phyloP scores from a whole-genome alignment of 2,888 invertebrate species.

The Dryadula phaetusa region DNA sequence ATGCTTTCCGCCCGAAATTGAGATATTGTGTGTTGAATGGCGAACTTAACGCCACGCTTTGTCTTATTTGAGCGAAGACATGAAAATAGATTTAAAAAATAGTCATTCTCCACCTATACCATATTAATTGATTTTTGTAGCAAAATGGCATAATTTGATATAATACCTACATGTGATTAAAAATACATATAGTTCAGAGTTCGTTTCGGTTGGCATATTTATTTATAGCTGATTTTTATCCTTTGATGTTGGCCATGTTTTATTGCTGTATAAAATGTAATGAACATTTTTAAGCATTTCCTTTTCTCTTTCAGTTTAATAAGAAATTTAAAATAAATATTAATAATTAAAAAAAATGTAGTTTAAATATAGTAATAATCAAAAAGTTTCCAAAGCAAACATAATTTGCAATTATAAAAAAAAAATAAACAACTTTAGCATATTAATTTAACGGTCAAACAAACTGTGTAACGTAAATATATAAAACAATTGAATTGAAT shows the following conservation, averaged over 20 bases:
- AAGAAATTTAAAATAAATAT: neutral
- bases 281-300: neutral
- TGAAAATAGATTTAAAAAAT: too few relatives aligned
- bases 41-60: too few relatives aligned
- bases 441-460: neutral
- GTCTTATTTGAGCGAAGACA: too few relatives aligned
- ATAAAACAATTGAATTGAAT: slow-evolving; percentile 18
- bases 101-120: too few relatives aligned
- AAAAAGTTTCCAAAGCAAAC: too few relatives aligned
- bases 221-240: slow-evolving; percentile 1
- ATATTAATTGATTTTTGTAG: too few relatives aligned
- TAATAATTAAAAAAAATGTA: neutral
- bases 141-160: neutral
- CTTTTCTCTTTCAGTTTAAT: neutral
- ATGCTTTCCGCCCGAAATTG: too few relatives aligned
- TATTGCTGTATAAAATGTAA: slow-evolving; percentile 1
- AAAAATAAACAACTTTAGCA: neutral
- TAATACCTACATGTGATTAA: neutral
- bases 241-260: neutral
- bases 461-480: neutral
- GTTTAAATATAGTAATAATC: too few relatives aligned
- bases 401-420: neutral
- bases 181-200: neutral
- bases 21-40: too few relatives aligned
- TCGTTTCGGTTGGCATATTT: neutral